Base-by-base conservation (phyloP, 2,888 invertebrate genomes). In the Gastrophysa polygoni region DNA sequence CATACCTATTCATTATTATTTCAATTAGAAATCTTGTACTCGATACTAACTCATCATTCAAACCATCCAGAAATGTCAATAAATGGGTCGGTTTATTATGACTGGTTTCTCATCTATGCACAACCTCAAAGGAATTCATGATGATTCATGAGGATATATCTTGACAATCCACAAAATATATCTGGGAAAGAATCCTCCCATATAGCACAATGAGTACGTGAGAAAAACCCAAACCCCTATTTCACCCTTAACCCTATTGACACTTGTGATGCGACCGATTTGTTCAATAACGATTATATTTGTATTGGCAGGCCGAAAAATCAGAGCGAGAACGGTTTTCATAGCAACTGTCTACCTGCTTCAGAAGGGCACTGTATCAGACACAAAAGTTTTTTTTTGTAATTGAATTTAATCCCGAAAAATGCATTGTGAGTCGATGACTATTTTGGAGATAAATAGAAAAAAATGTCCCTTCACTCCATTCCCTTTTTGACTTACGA, bases 251-350 rank as follows among this genome's bases (percentile, higher is more conserved):
- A 75, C 72, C 75, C 77, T 70, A 72, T 72, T 73, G 70, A 71
- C 79, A 80, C 80, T 79, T 80, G 79, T 77, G 74, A 74, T 71
- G 73, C 75, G 71, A 72, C 73, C 79, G 79, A 81, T 80, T 80
- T 80, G 81, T 81, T 78, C 78, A 75, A 79, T 78, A 75, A 72
- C 74, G 73, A 78, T 78, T 78, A 75, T 78, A 75, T 79, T 77
- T 75, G 75, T 76, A 78, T 75, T 77, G 77, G 71, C 68, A 71
- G 67, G 59, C 61, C 63, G 67, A 68, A 70, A 70, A 76, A 77
- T 75, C 72, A 75, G 73, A 73, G 71, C 73, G 73, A 66, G 68
- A 67, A 72, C 64, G 67, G 67, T 70, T 69, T 66, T 60, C 59
- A 63, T 66, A 55, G 64, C 52, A 52, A 43, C 59, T 68, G 71